phyloP scores from a whole-genome alignment of 2,888 invertebrate genomes.

The Nomada goodeniana region DNA sequence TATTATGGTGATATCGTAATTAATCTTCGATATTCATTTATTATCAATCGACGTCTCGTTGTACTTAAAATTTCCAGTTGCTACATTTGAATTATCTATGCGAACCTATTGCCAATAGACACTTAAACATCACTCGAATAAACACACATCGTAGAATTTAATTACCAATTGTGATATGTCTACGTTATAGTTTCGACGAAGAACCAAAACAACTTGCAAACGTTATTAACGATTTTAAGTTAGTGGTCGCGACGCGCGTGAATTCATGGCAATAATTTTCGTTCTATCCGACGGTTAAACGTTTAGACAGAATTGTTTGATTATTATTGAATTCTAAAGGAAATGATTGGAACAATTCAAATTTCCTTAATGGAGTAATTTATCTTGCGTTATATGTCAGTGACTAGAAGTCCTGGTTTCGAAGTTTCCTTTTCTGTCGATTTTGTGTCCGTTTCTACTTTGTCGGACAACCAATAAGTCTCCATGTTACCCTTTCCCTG shows the following conservation, averaged over 20 bases:
- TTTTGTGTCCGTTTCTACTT: conserved; percentile 73
- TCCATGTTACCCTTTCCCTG: conserved; percentile 96
- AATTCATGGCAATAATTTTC: conserved; percentile 2
- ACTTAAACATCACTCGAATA: background rate
- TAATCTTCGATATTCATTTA: background rate
- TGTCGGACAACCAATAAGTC: conserved; percentile 91
- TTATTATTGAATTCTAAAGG: background rate
- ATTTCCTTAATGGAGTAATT: background rate
- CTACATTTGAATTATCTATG: conserved; percentile 10
- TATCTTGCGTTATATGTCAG: conserved; percentile 58
- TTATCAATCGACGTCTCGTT: conserved; percentile 1
- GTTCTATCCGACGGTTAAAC: background rate
- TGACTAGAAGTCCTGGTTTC: conserved; percentile 62
- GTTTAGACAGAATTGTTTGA: background rate
- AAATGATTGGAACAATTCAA: background rate
- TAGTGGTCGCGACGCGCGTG: background rate
- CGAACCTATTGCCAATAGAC: background rate
- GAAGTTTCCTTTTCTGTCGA: conserved; percentile 45
- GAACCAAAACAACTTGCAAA: background rate
- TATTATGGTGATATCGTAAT: background rate
- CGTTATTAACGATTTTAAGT: background rate
- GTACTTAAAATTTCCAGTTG: background rate
- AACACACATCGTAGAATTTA: background rate
- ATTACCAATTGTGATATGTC: conserved; percentile 17
- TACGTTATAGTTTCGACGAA: background rate